Percentiles rank a stretch among this genome's conserved stretches.
These are phyloP conservation scores for Hypotaenidia okinawae DNA, from an alignment of 2,797 vertebrate genomes.

Conservation along the genomic window DNA sequence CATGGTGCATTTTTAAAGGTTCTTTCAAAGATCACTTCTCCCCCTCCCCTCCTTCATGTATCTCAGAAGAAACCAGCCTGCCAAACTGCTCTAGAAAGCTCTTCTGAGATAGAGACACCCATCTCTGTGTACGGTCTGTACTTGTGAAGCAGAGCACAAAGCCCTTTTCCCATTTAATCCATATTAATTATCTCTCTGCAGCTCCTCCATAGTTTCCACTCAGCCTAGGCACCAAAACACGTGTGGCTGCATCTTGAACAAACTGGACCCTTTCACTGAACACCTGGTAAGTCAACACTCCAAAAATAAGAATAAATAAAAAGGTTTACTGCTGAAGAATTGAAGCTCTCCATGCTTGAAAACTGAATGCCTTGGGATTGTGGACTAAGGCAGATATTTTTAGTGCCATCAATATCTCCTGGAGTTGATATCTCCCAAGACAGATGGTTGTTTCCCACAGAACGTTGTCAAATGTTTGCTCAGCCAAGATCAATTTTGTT, in stretches of 20 bases:
- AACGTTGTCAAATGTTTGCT: slow-evolving; percentile 76
- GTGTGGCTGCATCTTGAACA: not conserved
- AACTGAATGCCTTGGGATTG: not conserved
- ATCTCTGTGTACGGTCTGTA: slow-evolving; percentile 50
- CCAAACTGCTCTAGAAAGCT: slow-evolving; percentile 48
- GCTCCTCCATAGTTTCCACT: not conserved
- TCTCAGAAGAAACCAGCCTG: slow-evolving; percentile 35
- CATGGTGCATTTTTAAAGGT: not conserved
- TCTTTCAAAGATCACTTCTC: not conserved
- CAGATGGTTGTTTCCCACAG: slow-evolving; percentile 74
- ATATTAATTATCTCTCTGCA: slow-evolving; percentile 57
- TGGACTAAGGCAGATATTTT: slow-evolving; percentile 66
- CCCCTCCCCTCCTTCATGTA: not conserved
- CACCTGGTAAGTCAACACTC: slow-evolving; percentile 34
- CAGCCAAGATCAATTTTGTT: slow-evolving; percentile 74
- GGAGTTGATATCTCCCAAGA: slow-evolving; percentile 67
- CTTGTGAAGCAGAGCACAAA: slow-evolving; percentile 62
- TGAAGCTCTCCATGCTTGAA: not conserved
- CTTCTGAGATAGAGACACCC: slow-evolving; percentile 41
- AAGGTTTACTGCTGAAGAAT: slow-evolving; percentile 20
- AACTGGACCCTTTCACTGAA: not conserved
- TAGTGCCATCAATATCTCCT: slow-evolving; percentile 70
- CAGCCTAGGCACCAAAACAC: not conserved
- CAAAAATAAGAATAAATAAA: slow-evolving; percentile 28
- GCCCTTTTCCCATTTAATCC: slow-evolving; percentile 49